Evolutionary conservation across 2,888 invertebrate species (phyloP).

Genomic region (Strigamia transsilvanica): DNA sequence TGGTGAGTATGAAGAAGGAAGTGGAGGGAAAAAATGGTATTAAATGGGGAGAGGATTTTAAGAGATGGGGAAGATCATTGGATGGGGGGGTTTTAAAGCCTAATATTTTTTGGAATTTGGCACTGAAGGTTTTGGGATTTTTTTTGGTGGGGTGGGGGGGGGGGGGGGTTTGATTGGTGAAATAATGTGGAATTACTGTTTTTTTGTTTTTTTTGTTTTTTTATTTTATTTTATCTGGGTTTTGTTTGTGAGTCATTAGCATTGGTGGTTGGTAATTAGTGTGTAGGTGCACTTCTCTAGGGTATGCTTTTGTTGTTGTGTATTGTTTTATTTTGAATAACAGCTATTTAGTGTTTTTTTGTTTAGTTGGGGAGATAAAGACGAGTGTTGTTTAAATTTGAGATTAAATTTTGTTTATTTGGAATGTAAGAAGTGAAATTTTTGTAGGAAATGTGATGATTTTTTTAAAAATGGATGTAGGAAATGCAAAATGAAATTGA

Average conservation of each 20-base stretch:
- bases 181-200: background rate
- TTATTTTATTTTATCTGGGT: background rate
- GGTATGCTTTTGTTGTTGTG: conserved; percentile 4
- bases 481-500: too few species aligned
- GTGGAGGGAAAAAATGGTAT: background rate
- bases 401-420: background rate
- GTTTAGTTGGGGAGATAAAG: background rate
- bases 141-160: too few species aligned
- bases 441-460: too few species aligned
- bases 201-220: background rate
- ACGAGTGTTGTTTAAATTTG: background rate
- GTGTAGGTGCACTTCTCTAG: background rate
- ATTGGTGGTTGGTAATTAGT: background rate
- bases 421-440: too few species aligned
- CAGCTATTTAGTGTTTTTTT: background rate
- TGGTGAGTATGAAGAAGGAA: background rate
- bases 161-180: background rate
- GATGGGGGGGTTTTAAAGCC: conserved; percentile 11
- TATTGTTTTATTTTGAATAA: conserved; percentile 1
- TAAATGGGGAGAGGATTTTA: conserved; percentile 33
- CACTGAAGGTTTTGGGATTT: background rate
- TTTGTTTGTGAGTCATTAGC: background rate
- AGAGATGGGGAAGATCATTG: conserved; percentile 17
- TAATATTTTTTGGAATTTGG: background rate
- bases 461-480: too few species aligned